phyloP scores from a whole-genome alignment of 2,797 vertebrate species.

The Enteromius trimaculatus region DNA sequence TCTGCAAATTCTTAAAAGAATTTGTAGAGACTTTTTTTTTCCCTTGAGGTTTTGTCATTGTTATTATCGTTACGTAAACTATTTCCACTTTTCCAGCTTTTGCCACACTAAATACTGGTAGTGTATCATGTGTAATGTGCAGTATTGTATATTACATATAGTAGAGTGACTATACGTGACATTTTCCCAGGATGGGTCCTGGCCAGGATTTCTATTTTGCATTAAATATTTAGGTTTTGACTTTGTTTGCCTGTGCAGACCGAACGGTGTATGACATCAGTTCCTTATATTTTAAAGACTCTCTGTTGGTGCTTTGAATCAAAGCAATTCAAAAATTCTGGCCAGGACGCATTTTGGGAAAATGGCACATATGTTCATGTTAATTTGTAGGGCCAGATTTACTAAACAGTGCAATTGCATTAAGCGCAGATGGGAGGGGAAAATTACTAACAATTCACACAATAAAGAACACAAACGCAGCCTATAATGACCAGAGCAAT shows the following conservation, averaged over 20 bases:
- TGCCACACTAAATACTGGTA: neutral
- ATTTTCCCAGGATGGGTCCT: too few relatives aligned
- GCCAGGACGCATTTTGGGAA: too few relatives aligned
- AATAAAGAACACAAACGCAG: neutral
- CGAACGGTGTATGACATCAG: too few relatives aligned
- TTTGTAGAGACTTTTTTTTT: neutral
- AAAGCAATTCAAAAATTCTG: too few relatives aligned
- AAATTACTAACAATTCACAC: neutral
- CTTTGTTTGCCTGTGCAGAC: too few relatives aligned
- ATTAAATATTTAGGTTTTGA: too few relatives aligned
- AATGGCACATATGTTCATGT: too few relatives aligned
- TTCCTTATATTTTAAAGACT: too few relatives aligned
- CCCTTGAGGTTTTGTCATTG: neutral
- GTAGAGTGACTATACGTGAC: too few relatives aligned
- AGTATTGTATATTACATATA: neutral
- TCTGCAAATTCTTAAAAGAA: neutral
- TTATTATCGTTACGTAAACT: neutral
- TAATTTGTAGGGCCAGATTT: neutral
- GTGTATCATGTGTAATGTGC: neutral
- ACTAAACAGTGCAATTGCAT: neutral
- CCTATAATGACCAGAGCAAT: neutral
- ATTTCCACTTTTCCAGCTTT: neutral
- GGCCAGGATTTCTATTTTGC: too few relatives aligned
- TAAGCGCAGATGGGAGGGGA: neutral
- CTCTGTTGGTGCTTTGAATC: too few relatives aligned